Percentiles rank a stretch among this genome's conserved stretches.
phyloP scores from a whole-genome alignment of 2,113 vertebrate species.

The Geococcyx californianus region DNA sequence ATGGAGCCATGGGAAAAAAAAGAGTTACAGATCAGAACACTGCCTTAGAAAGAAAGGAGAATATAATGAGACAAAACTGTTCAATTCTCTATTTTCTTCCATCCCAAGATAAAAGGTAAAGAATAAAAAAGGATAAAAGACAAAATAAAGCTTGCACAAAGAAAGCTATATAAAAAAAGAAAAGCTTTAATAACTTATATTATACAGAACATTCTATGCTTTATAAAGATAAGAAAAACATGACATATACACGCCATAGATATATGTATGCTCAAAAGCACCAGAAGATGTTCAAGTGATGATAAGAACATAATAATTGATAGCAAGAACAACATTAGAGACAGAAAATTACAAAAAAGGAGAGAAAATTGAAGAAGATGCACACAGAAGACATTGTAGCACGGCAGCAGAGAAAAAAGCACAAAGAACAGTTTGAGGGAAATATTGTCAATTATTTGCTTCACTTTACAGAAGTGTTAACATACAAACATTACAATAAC shows the following conservation, averaged over 20 bases:
- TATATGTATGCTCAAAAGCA: background rate
- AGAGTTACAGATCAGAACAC: background rate
- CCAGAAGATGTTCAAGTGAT: background rate
- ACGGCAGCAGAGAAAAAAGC: background rate
- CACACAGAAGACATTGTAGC: background rate
- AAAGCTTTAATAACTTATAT: background rate
- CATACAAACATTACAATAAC: background rate
- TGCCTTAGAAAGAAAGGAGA: background rate
- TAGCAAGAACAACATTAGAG: background rate
- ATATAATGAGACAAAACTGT: background rate
- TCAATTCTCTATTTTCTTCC: background rate
- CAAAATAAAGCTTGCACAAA: background rate
- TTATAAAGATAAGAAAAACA: background rate
- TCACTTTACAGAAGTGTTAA: background rate
- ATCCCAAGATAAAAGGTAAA: background rate
- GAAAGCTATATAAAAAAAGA: background rate
- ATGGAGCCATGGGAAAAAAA: background rate
- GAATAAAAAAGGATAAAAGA: background rate
- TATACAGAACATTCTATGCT: background rate
- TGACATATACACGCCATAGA: background rate
- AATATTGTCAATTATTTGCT: background rate
- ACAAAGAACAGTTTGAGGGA: background rate
- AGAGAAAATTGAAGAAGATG: background rate
- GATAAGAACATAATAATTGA: background rate
- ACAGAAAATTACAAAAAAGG: background rate